These are phyloP conservation scores for Pelodiscus sinensis DNA, from an alignment of 2,113 vertebrate species.

Conservation along the genomic window DNA sequence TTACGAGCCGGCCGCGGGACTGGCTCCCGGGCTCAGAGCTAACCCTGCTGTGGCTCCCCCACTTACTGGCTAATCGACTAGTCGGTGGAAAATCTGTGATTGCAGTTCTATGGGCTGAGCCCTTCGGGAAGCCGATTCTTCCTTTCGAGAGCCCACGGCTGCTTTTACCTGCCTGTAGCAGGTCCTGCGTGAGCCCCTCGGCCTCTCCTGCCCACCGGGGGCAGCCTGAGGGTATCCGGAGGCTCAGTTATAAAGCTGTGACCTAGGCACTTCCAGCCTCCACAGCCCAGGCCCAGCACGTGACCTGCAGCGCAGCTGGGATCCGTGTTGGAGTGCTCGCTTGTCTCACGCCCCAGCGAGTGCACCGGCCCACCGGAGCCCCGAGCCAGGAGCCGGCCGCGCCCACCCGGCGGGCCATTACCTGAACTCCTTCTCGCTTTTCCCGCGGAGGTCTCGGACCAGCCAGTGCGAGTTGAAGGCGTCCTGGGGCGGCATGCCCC, in stretches of 20 bases:
- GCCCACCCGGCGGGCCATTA: neutral
- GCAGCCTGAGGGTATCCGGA: rapidly evolving
- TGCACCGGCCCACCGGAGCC: rapidly evolving
- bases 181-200: neutral
- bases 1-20: too few species aligned
- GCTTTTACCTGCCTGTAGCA: neutral
- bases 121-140: neutral
- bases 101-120: neutral
- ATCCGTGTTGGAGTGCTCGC: neutral
- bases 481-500: constrained; percentile 98
- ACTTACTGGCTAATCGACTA: too few species aligned
- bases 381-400: neutral
- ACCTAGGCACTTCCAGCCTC: neutral
- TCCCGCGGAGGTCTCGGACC: constrained; percentile 93
- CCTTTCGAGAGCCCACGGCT: neutral
- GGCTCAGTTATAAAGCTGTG: neutral
- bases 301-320: neutral
- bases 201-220: neutral
- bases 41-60: too few species aligned
- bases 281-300: neutral
- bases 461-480: constrained; percentile 99
- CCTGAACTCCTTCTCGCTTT: constrained; percentile 98
- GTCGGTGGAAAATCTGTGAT: too few species aligned
- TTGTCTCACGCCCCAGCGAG: neutral
- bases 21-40: too few species aligned